Percentiles rank a stretch among this genome's conserved stretches.
Evolutionary conservation across 2,888 invertebrate species (phyloP).

Genomic region (Myopa testacea): DNA sequence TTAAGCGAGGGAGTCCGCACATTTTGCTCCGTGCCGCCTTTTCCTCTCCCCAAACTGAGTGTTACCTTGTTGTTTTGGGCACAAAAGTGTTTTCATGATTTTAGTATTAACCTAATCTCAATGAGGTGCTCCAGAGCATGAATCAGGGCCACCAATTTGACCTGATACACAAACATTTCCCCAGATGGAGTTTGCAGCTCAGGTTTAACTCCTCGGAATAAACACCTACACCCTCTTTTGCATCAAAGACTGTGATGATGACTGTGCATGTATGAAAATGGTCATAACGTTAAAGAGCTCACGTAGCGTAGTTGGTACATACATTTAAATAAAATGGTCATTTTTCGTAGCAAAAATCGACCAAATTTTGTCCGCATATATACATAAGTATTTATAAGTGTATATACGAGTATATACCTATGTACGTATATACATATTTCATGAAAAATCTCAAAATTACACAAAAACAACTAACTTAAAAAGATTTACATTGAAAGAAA

Average conservation of each 20-base stretch:
- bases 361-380: too few species aligned
- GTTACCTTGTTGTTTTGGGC: background rate
- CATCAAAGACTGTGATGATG: background rate
- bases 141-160: background rate
- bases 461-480: too few species aligned
- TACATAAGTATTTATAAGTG: too few species aligned
- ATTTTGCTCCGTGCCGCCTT: constrained; percentile 3
- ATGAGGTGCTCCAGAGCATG: constrained; percentile 7
- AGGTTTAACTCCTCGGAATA: background rate
- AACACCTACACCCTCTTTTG: background rate
- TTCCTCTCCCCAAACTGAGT: background rate
- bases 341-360: too few species aligned
- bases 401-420: too few species aligned
- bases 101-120: background rate
- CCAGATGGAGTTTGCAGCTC: background rate
- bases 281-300: too few species aligned
- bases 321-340: too few species aligned
- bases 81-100: background rate
- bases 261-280: too few species aligned
- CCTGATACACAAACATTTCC: background rate
- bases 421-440: too few species aligned
- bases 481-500: too few species aligned
- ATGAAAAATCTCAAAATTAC: too few species aligned
- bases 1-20: background rate
- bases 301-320: too few species aligned